These are phyloP conservation scores for Baronia brevicornis DNA, from an alignment of 2,888 invertebrate genomes.

Conservation along the genomic window DNA sequence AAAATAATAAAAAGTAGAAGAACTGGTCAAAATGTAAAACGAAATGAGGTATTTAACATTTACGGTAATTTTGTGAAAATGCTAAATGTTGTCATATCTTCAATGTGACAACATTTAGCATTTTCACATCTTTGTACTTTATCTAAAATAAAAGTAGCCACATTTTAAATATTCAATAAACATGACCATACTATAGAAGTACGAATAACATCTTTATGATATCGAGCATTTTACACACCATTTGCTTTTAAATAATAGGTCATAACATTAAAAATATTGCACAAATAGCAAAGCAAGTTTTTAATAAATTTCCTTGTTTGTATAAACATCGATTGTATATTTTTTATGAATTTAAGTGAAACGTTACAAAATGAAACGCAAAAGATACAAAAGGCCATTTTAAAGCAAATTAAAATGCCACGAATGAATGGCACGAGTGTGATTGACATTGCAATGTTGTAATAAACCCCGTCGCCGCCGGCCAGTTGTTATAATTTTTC, in stretches of 20 bases:
- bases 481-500: constrained; percentile 39
- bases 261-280: no score
- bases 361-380: background rate
- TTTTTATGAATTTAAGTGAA: no score
- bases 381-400: constrained; percentile 4
- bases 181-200: background rate
- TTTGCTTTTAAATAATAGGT: no score
- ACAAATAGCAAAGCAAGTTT: no score
- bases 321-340: no score
- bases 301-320: no score
- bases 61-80: constrained; percentile 45
- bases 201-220: background rate
- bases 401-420: constrained; percentile 13
- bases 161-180: constrained; percentile 1
- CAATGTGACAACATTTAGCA: constrained; percentile 18
- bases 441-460: constrained; percentile 34
- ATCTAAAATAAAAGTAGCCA: constrained; percentile 5
- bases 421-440: constrained; percentile 23
- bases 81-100: constrained; percentile 26
- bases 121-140: constrained; percentile 10
- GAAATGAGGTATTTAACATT: constrained; percentile 46
- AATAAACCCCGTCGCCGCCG: constrained; percentile 27
- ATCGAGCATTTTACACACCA: no score
- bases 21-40: constrained; percentile 20
- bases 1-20: constrained; percentile 12